Conservation (phyloP, 2,888 invertebrate genomes). For the Megalurothrips usitatus region DNA sequence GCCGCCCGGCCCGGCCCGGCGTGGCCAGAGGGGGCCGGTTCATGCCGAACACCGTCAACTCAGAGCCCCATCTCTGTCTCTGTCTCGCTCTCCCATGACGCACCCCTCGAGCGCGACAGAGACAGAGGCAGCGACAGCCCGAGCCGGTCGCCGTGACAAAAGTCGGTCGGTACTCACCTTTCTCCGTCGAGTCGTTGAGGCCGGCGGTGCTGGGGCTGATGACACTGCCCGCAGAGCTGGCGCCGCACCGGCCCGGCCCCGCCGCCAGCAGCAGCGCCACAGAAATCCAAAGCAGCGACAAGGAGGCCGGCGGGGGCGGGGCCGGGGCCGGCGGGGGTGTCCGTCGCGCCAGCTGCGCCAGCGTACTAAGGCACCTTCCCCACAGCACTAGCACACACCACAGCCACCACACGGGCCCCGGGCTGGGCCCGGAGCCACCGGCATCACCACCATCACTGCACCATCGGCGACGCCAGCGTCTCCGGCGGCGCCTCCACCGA, state of each 20-base stretch:
- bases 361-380: background rate
- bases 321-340: background rate
- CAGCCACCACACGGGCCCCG: background rate
- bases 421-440: too few species aligned
- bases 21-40: too few species aligned
- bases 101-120: background rate
- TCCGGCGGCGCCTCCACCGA: background rate
- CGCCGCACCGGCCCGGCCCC: background rate
- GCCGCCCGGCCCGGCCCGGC: too few species aligned
- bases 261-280: background rate
- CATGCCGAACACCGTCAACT: too few species aligned
- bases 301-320: background rate
- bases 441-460: background rate
- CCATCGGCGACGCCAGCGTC: background rate
- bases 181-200: background rate
- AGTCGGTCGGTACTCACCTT: background rate
- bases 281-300: background rate
- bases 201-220: background rate
- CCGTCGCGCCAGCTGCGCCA: background rate
- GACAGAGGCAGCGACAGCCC: background rate
- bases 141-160: too few species aligned
- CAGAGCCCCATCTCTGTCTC: too few species aligned
- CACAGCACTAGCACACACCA: background rate
- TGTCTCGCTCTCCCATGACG: background rate
- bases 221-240: background rate